Base-by-base conservation (phyloP, 2,797 vertebrate species). In the Hoplostethus atlanticus region DNA sequence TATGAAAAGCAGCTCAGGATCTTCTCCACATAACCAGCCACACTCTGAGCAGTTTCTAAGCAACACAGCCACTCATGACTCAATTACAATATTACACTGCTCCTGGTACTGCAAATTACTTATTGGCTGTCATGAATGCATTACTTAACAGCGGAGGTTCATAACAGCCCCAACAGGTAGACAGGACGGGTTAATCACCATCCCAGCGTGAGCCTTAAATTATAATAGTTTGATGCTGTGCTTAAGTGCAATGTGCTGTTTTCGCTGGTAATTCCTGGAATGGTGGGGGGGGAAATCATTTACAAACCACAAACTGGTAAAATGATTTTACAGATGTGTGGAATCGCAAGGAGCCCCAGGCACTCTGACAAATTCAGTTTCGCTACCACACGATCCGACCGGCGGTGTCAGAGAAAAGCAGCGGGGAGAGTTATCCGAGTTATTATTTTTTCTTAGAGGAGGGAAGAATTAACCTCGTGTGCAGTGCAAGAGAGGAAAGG, bases 41-140 rank as follows among this genome's bases (percentile, higher is more conserved):
- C 47, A 60, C 82, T 83, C 84, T 51, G 66, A 89, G 85, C 92
- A 82, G 95, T 95, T 94, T 85, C 95, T 90, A 93, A 91, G 95
- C 95, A 95, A 95, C 94, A 84, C 91, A 89, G 79, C 80, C 85
- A 89, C 92, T 93, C 91, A 84, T 81, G 89, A 86, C 88, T 89
- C 87, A 86, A 92, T 92, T 88, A 83, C 85, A 92, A 91, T 87
- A 93, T 91, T 89, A 87, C 73, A 81, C 84, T 79, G 83, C 84
- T 92, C 82, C 83, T 66, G 77, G 85, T 85, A 75, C 88, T 84
- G 83, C 84, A 91, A 90, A 93, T 92, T 87, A 93, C 87, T 85
- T 84, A 90, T 83, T 80, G 84, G 86, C 84, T 85, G 84, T 91
- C 79, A 85, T 90, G 90, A 94, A 93, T 92, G 89, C 87, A 92